Base-by-base conservation (phyloP, 2,113 vertebrate species). In the Solenodon paradoxus region DNA sequence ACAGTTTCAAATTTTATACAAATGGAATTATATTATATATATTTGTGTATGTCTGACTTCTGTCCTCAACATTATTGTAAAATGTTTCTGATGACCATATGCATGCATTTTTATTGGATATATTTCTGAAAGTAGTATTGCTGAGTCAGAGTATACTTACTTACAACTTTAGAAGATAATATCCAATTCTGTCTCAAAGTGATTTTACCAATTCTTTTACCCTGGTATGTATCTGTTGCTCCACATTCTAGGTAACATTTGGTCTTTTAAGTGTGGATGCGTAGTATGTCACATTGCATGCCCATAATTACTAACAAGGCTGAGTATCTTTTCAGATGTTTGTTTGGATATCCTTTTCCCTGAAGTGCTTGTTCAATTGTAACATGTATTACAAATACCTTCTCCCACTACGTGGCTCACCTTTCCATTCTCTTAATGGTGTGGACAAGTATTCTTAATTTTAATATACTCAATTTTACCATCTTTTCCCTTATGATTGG, bases 51-150 rank as follows among this genome's bases (percentile, higher is more conserved):
- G 10, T 57, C 13, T 92, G 80, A 15, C n/a, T 94, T 94, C 53
- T 95, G 68, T 77, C 59, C 22, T 85, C 66, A 81, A 38, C 30
- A n/a, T 79, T 96, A 84, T 71, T 86, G 28, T 81, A 77, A 77
- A 77, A 92, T 68, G 32, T 88, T 16, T 79, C 80, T 72, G 53
- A 47, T 71, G 6, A 47, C 55, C 8, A 85, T 81, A 75, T 19
- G 7, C 57, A n/a, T 85, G 35, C 20, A 51, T 92, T 94, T 90
- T 68, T 92, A 45, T 5, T 77, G 28, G 22, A 22, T 86, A 64
- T 63, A 81, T 86, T 90, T 19, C 40, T 64, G 84, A 85, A 20
- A 77, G 24, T 51, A 90, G 92, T 89, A 69, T 55, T 71, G 51
- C 30, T 59, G 35, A 55, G 7, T 80, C 59, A 89, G 71, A 88